Evolutionary conservation across 1,140 invertebrate species (phyloP).

Genomic region (Bactericera cockerelli): DNA sequence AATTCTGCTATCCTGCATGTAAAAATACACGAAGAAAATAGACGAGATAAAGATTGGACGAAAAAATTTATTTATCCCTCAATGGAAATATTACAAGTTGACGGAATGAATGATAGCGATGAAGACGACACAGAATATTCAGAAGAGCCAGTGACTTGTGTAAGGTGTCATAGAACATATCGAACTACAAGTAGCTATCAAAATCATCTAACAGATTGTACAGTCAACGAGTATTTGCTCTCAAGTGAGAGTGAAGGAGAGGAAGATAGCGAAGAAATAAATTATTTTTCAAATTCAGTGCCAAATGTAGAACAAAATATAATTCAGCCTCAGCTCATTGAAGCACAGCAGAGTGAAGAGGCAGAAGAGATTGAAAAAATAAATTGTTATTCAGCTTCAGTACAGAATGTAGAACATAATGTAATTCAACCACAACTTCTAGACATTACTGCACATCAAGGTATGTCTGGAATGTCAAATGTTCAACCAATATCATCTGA

Average conservation of each 20-base stretch:
- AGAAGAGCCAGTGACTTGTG: conserved; percentile 56
- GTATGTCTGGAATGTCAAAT: too few species aligned
- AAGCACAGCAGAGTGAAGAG: too few species aligned
- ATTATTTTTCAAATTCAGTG: too few species aligned
- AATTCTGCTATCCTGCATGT: conserved; percentile 9
- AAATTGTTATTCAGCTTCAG: too few species aligned
- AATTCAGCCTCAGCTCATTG: too few species aligned
- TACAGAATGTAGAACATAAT: too few species aligned
- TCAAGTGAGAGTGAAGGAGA: conserved; percentile 54
- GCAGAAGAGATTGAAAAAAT: too few species aligned
- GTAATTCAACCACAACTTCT: too few species aligned
- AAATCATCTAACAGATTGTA: conserved; percentile 60
- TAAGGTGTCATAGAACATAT: conserved; percentile 74
- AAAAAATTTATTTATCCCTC: conserved; percentile 9
- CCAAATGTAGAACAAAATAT: too few species aligned
- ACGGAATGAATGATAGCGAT: conserved; percentile 51
- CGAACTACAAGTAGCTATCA: conserved; percentile 72
- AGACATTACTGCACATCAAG: too few species aligned
- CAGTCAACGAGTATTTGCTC: conserved; percentile 34
- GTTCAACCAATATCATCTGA: too few species aligned
- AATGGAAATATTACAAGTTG: conserved; percentile 36
- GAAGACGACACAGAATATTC: conserved; percentile 36
- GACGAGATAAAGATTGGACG: neutral
- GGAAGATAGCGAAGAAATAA: conserved; percentile 17
- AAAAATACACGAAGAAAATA: conserved; percentile 14